Percentiles rank a stretch among this genome's conserved stretches.
Conservation (phyloP, 1,140 invertebrate species). For the Drosophila teissieri region DNA sequence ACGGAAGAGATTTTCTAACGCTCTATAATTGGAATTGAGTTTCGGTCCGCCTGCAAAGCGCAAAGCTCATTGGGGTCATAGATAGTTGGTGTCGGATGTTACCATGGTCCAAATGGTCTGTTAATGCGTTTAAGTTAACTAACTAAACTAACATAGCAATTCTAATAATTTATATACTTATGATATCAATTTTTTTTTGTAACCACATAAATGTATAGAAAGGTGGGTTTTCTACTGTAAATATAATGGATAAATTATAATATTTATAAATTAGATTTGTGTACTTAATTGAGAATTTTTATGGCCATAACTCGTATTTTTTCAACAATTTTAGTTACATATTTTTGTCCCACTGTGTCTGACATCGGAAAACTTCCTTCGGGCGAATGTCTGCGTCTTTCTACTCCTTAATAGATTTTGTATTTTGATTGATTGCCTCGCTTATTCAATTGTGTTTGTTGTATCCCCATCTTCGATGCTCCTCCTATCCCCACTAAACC, state of each 20-base stretch:
- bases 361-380: slow-evolving; percentile 43
- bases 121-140: too few relatives aligned
- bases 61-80: slow-evolving; percentile 26
- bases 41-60: not conserved
- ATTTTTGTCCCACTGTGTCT: slow-evolving; percentile 31
- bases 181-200: too few relatives aligned
- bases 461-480: not conserved
- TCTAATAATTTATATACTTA: not conserved
- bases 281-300: too few relatives aligned
- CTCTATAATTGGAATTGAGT: slow-evolving; percentile 59
- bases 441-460: slow-evolving; percentile 79
- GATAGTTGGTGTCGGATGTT: slow-evolving; percentile 12
- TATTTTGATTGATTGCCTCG: slow-evolving; percentile 83
- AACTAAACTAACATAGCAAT: not conserved
- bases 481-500: slow-evolving; percentile 20
- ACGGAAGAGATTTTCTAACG: slow-evolving; percentile 61
- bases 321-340: not conserved
- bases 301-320: too few relatives aligned
- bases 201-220: too few relatives aligned
- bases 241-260: too few relatives aligned
- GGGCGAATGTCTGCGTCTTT: slow-evolving; percentile 51
- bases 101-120: not conserved
- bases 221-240: too few relatives aligned
- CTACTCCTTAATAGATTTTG: slow-evolving; percentile 76
- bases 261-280: too few relatives aligned